A percentile compares a stretch with the other conserved stretches of the same genome.
Evolutionary conservation across 2,113 vertebrate species (phyloP).

Genomic region (Solenodon paradoxus): DNA sequence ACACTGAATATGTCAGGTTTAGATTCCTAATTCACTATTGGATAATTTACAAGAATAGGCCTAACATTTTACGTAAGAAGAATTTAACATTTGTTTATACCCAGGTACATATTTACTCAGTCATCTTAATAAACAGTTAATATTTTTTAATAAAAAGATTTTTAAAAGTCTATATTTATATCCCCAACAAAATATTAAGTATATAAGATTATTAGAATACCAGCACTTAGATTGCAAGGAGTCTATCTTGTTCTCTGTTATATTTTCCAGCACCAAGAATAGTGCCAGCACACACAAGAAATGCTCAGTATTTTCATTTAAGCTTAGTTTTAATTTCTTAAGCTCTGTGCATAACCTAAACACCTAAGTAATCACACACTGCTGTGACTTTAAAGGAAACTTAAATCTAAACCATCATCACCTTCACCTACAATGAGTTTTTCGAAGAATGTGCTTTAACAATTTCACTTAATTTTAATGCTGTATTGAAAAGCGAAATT

Average conservation of each 20-base stretch:
- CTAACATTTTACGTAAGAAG: neutral
- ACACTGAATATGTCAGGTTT: neutral
- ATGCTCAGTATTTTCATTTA: neutral
- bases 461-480: neutral
- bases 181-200: neutral
- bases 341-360: constrained; percentile 71
- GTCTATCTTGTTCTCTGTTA: neutral
- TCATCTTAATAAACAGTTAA: neutral
- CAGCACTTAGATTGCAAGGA: neutral
- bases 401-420: neutral
- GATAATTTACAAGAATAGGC: neutral
- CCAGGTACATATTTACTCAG: neutral
- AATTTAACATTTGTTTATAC: neutral
- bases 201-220: neutral
- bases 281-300: neutral
- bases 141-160: no score
- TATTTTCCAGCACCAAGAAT: neutral
- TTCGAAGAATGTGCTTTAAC: neutral
- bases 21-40: neutral
- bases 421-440: neutral
- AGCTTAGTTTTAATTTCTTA: constrained; percentile 70
- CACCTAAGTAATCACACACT: constrained; percentile 13
- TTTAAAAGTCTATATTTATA: neutral
- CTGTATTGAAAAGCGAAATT: neutral
- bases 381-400: constrained; percentile 11